Evolutionary conservation across 2,888 invertebrate genomes (phyloP).

Genomic region (Cylindroiulus punctatus): DNA sequence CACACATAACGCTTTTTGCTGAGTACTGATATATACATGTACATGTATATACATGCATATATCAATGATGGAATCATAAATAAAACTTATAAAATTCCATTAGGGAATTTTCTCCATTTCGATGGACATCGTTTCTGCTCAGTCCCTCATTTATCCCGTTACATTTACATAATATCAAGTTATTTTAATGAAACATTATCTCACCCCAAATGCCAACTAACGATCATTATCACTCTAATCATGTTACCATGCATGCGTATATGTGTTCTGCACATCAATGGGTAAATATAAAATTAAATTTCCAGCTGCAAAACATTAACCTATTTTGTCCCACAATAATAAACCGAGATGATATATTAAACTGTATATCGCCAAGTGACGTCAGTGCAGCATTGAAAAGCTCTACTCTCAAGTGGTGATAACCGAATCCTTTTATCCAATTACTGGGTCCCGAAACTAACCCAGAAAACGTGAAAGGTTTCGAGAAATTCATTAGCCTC

Average conservation of each 20-base stretch:
- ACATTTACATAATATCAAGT: not conserved
- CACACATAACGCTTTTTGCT: no score
- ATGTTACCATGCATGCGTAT: not conserved
- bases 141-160: no score
- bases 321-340: not conserved
- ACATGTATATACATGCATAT: no score
- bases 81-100: no score
- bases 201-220: not conserved
- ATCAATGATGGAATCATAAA: no score
- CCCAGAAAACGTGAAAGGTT: not conserved
- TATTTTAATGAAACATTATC: not conserved
- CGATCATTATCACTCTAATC: not conserved
- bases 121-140: no score
- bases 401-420: not conserved
- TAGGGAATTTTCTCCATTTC: no score
- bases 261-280: not conserved
- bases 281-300: not conserved
- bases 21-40: no score
- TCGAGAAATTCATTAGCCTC: not conserved
- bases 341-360: not conserved
- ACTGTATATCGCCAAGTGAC: not conserved
- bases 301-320: constrained; percentile 14
- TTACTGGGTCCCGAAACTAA: not conserved
- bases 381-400: not conserved
- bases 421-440: not conserved